phyloP scores from a whole-genome alignment of 2,797 vertebrate species.

The Danio jaintianensis region DNA sequence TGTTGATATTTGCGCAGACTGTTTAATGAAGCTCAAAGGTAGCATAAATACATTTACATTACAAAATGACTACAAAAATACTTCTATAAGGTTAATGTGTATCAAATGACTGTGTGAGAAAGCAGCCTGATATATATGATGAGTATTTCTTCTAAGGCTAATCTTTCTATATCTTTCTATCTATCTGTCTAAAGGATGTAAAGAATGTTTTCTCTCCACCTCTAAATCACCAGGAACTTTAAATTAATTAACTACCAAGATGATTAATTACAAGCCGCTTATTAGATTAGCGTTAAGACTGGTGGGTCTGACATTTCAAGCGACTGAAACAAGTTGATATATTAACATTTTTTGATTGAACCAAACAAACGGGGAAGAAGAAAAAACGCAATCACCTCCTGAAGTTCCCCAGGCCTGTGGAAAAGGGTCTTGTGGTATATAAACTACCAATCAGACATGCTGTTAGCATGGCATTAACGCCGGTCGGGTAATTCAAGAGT shows the following conservation, averaged over 20 bases:
- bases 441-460: constrained; percentile 27
- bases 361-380: neutral
- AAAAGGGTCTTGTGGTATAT: neutral
- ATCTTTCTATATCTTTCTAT: neutral
- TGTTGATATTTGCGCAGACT: no score
- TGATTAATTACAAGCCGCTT: constrained; percentile 25
- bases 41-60: no score
- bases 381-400: neutral
- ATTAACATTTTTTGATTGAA: constrained; percentile 2
- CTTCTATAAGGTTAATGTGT: no score
- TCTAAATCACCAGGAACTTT: constrained; percentile 10
- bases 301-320: constrained; percentile 6
- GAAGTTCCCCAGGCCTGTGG: neutral
- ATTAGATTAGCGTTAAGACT: constrained; percentile 34
- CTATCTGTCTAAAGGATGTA: neutral
- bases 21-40: no score
- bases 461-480: neutral
- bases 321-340: neutral
- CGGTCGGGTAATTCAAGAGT: constrained; percentile 6
- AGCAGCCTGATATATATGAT: no score
- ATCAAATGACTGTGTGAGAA: no score
- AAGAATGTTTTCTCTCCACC: neutral
- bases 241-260: constrained; percentile 10
- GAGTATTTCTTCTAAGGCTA: no score
- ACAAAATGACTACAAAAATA: no score